These are phyloP conservation scores for Macaca nemestrina DNA, from an alignment of 2,113 vertebrate species.

Conservation along the genomic window DNA sequence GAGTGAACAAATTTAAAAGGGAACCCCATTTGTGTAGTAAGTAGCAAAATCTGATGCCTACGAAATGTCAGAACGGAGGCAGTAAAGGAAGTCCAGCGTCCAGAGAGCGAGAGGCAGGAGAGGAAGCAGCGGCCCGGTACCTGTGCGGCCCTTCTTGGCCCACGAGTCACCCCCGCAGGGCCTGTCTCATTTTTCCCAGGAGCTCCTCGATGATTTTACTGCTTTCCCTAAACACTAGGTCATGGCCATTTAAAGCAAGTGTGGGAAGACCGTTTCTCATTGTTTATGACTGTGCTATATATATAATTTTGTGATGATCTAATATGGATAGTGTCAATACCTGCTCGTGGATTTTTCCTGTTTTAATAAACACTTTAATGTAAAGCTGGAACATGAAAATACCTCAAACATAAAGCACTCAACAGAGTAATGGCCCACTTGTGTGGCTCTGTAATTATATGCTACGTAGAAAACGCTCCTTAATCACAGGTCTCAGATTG, in stretches of 20 bases:
- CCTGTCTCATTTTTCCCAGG: not conserved
- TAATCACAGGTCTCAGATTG: constrained; percentile 49
- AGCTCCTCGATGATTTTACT: not conserved
- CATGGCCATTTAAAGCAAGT: not conserved
- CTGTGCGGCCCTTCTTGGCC: not conserved
- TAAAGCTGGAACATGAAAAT: constrained; percentile 31
- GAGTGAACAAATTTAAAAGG: not conserved
- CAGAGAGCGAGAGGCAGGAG: not conserved
- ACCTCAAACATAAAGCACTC: constrained; percentile 13
- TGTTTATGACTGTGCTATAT: not conserved
- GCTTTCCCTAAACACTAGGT: not conserved
- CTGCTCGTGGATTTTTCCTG: constrained; percentile 7
- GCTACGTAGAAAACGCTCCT: not conserved
- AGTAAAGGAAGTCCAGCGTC: not conserved
- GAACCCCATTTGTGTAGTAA: not conserved
- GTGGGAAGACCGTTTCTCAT: not conserved
- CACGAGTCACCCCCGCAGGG: rapidly evolving
- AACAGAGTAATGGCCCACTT: not conserved
- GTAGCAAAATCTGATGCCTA: not conserved
- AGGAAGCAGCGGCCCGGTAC: rapidly evolving
- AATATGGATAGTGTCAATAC: constrained; percentile 37
- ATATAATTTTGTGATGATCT: constrained; percentile 68
- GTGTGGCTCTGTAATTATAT: constrained; percentile 48
- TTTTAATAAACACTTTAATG: constrained; percentile 55
- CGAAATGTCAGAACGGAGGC: not conserved